Percentiles rank a stretch among this genome's conserved stretches.
phyloP scores from a whole-genome alignment of 2,888 invertebrate genomes.

The Callimorpha dominula region DNA sequence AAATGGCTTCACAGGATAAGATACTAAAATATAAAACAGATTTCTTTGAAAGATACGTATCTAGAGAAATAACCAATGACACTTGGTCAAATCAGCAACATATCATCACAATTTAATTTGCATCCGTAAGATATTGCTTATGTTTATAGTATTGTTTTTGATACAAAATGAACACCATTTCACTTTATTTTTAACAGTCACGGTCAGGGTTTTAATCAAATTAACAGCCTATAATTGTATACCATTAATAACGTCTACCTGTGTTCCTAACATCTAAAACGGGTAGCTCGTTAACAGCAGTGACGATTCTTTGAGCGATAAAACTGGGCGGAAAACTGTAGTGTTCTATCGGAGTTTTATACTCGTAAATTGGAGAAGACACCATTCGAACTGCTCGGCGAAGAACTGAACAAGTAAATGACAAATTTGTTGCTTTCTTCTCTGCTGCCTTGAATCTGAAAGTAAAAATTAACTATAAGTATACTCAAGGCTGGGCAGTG shows the following conservation, averaged over 20 bases:
- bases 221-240: neutral
- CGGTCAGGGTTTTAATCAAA: neutral
- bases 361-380: slow-evolving; percentile 59
- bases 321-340: slow-evolving; percentile 61
- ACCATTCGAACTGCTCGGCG: slow-evolving; percentile 64
- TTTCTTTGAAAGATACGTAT: no score
- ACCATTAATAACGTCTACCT: slow-evolving; percentile 1
- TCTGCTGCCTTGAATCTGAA: slow-evolving; percentile 63
- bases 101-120: no score
- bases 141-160: no score
- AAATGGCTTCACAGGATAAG: neutral
- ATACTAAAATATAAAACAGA: no score
- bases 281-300: slow-evolving; percentile 54
- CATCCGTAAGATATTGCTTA: no score
- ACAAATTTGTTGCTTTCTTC: slow-evolving; percentile 57
- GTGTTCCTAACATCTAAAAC: slow-evolving; percentile 44
- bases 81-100: no score
- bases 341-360: slow-evolving; percentile 64
- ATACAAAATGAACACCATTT: no score
- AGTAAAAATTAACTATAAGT: slow-evolving; percentile 4
- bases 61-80: no score
- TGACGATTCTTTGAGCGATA: slow-evolving; percentile 64
- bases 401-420: slow-evolving; percentile 54
- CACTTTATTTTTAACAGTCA: no score
- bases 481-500: no score